Conservation (phyloP, 2,888 invertebrate genomes). For the Flexamia atlantica region DNA sequence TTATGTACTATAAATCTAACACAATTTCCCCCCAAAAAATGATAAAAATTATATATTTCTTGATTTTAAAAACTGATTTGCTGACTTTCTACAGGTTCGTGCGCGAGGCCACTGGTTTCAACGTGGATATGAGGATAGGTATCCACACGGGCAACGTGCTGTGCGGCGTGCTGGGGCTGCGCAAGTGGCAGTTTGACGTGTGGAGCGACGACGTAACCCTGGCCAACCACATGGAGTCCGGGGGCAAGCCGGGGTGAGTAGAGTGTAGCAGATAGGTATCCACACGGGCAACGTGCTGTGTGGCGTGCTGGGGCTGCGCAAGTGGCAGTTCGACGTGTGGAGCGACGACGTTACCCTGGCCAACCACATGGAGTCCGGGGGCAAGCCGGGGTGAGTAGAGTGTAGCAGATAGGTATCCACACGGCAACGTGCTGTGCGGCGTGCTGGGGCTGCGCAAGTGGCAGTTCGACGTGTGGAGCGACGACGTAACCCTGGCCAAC, state of each 20-base stretch:
- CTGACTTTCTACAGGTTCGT: slow-evolving; percentile 95
- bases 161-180: slow-evolving; percentile 95
- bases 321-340: too few relatives aligned
- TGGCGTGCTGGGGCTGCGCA: too few relatives aligned
- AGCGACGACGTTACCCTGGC: slow-evolving; percentile 98
- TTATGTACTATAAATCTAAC: too few relatives aligned
- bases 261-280: slow-evolving; percentile 98
- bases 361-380: slow-evolving; percentile 98
- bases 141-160: slow-evolving; percentile 98
- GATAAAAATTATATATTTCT: too few relatives aligned
- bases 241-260: slow-evolving; percentile 94
- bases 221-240: slow-evolving; percentile 98
- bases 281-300: too few relatives aligned
- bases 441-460: too few relatives aligned
- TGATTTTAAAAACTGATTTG: too few relatives aligned
- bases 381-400: slow-evolving; percentile 92
- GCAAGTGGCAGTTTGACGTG: slow-evolving; percentile 99
- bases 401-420: too few relatives aligned
- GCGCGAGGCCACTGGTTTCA: slow-evolving; percentile 96
- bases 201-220: slow-evolving; percentile 99
- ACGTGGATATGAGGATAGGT: slow-evolving; percentile 99
- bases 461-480: too few relatives aligned
- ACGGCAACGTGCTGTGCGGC: too few relatives aligned
- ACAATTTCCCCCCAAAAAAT: too few relatives aligned
- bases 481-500: too few relatives aligned